Evolutionary conservation across 2,888 invertebrate genomes (phyloP).

Genomic region (Theretra japonica): DNA sequence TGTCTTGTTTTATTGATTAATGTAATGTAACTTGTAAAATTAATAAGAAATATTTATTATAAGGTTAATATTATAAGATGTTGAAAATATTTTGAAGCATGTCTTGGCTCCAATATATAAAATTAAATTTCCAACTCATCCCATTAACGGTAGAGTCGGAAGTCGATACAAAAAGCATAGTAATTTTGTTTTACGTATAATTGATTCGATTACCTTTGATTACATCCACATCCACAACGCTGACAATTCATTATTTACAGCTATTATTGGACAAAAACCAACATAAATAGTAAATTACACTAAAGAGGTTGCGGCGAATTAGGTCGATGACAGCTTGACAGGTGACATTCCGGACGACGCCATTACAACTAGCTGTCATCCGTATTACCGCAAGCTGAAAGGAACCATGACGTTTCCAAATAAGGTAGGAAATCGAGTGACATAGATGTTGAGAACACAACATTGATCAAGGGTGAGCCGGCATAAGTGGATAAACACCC

Average conservation of each 20-base stretch:
- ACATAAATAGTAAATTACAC: slow-evolving; percentile 25
- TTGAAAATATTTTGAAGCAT: too few relatives aligned
- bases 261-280: slow-evolving; percentile 17
- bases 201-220: neutral
- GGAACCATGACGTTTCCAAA: neutral
- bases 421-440: neutral
- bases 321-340: slow-evolving; percentile 47
- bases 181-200: slow-evolving; percentile 2
- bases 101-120: too few relatives aligned
- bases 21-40: too few relatives aligned
- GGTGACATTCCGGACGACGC: slow-evolving; percentile 52
- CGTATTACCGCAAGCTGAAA: neutral
- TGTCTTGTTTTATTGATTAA: too few relatives aligned
- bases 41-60: too few relatives aligned
- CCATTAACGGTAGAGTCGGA: too few relatives aligned
- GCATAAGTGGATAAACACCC: slow-evolving; percentile 17
- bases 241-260: neutral
- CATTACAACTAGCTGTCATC: slow-evolving; percentile 47
- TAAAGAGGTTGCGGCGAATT: slow-evolving; percentile 43
- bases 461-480: slow-evolving; percentile 15
- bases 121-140: too few relatives aligned
- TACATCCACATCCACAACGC: neutral
- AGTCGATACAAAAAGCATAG: neutral
- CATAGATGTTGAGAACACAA: neutral
- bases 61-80: too few relatives aligned